phyloP scores from a whole-genome alignment of 2,113 vertebrate species.

The Pteruthius melanotis region DNA sequence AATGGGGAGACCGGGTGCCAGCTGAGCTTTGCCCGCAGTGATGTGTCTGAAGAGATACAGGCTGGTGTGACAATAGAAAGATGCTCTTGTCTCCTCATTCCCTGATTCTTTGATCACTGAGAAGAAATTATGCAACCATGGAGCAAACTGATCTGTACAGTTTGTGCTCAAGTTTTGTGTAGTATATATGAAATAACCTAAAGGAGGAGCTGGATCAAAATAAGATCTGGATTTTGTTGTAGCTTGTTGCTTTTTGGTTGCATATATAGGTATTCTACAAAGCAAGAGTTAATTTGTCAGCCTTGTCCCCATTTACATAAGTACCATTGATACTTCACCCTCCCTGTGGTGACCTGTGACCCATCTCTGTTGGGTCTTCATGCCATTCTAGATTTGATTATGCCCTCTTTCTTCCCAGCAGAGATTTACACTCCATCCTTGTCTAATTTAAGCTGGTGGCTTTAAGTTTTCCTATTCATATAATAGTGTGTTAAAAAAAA shows the following conservation, averaged over 20 bases:
- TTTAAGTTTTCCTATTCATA: not conserved
- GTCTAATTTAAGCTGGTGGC: not conserved
- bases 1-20: not conserved
- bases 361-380: not conserved
- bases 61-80: not conserved
- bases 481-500: not conserved
- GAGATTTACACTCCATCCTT: not conserved
- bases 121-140: not conserved
- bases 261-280: not conserved
- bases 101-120: not conserved
- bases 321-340: not conserved
- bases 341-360: rapidly evolving
- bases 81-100: not conserved
- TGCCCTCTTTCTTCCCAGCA: not conserved
- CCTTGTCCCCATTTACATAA: not conserved
- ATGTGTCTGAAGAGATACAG: not conserved
- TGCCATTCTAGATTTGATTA: not conserved
- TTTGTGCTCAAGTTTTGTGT: not conserved
- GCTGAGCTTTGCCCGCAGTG: not conserved
- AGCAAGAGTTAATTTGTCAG: not conserved
- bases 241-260: not conserved
- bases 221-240: not conserved
- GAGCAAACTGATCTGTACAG: not conserved
- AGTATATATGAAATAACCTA: not conserved
- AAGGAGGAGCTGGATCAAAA: not conserved